Evolutionary conservation across 2,797 vertebrate species (phyloP), one percentile per base, ranked within the genome.

Genomic region (Eulemur rubriventer): DNA sequence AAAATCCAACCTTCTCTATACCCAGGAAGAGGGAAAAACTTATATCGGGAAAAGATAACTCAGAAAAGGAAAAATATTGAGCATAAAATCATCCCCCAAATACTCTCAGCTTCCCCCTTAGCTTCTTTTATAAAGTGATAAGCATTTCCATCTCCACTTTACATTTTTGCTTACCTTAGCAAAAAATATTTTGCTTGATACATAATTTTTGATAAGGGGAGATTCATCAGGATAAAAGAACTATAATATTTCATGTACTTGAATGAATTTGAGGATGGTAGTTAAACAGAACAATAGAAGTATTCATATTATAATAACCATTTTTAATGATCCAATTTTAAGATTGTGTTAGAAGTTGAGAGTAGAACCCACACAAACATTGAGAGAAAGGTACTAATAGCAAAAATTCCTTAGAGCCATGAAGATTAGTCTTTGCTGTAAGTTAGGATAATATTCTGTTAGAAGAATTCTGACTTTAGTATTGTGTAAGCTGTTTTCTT

Each of bases 401-500:
- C 78, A 96, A 96, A 89, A 90, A 91, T 93, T 95, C 89, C 82
- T 79, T 52, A 83, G 79, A 91, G 89, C 83, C 67, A 16, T 79
- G 84, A 97, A 96, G 94, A 98, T 96, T 93, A 96, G 92, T 94
- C 87, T 95, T 94, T 88, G 35, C 83, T 97, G 90, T 96, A 96
- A 93, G 93, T 97, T 96, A 93, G 91, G 96, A 95, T 72, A 96
- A 65, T 81, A 90, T 63, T 95, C 95, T 95, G 93, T 96, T 98
- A 94, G 96, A 95, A 67, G 70, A 97, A 94, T 96, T 97, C 85
- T 91, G 95, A 94, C 96, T 96, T 97, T 73, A 93, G 48, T 69
- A 89, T 70, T 98, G 89, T 97, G 96, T 95, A 97, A 97, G 92
- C 97, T 97, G 63, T 94, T 98, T 98, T 97, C 92, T 95, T 98